These are phyloP conservation scores for Gryon sp. DNA, from an alignment of 1,140 invertebrate species.

Conservation along the genomic window DNA sequence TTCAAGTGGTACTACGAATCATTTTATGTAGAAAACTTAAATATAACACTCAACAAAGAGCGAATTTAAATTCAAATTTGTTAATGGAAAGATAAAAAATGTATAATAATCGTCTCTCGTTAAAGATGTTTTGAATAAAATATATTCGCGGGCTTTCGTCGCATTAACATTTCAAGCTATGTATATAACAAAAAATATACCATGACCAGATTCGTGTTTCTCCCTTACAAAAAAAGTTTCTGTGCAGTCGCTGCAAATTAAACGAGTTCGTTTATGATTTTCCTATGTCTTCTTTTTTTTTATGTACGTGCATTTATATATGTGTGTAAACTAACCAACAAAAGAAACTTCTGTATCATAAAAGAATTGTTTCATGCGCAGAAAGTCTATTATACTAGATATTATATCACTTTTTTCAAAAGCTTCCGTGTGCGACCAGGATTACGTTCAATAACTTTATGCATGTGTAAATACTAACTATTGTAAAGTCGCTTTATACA, in stretches of 20 bases:
- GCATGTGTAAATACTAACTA: slow-evolving; percentile 24
- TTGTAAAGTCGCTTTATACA: no score
- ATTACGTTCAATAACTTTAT: slow-evolving; percentile 54
- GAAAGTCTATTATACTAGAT: slow-evolving; percentile 59
- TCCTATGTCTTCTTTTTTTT: slow-evolving; percentile 36
- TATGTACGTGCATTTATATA: slow-evolving; percentile 23
- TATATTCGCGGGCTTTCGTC: slow-evolving; percentile 53
- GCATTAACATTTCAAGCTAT: slow-evolving; percentile 60
- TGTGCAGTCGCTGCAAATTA: slow-evolving; percentile 58
- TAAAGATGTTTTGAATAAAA: slow-evolving; percentile 60
- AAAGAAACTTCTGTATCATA: slow-evolving; percentile 62
- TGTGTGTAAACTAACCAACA: slow-evolving; percentile 58
- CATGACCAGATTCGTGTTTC: slow-evolving; percentile 45
- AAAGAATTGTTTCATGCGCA: slow-evolving; percentile 61
- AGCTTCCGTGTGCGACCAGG: slow-evolving; percentile 44
- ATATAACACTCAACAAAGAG: slow-evolving; percentile 39
- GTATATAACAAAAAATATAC: slow-evolving; percentile 54
- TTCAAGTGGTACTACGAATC: slow-evolving; percentile 11
- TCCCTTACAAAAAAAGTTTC: slow-evolving; percentile 54
- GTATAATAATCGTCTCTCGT: slow-evolving; percentile 54
- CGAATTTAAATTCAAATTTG: slow-evolving; percentile 45
- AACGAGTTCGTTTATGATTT: slow-evolving; percentile 62
- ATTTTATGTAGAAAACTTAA: slow-evolving; percentile 21
- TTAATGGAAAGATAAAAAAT: slow-evolving; percentile 54
- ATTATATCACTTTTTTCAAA: slow-evolving; percentile 58